Evolutionary conservation across 2,113 vertebrate species (phyloP).

Genomic region (Chrysemys picta): DNA sequence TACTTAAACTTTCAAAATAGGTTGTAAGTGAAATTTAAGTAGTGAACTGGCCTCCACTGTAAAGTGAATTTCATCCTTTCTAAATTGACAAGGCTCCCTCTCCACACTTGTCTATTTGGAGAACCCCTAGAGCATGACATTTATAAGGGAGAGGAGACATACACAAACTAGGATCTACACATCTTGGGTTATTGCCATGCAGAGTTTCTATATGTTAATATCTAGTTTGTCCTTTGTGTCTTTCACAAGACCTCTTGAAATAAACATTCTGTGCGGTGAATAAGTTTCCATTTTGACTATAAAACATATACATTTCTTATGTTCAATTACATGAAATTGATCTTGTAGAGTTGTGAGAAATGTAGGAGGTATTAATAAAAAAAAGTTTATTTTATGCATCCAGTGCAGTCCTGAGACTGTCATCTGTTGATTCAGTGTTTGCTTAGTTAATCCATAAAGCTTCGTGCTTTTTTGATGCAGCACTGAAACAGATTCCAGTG

Average conservation of each 20-base stretch:
- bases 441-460: background rate
- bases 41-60: background rate
- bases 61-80: background rate
- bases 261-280: background rate
- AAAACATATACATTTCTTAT: background rate
- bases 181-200: background rate
- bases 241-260: conserved; percentile 3
- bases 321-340: background rate
- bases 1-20: conserved; percentile 43
- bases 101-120: conserved; percentile 12
- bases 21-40: conserved; percentile 30
- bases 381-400: background rate
- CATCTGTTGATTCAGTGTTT: background rate
- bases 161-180: conserved; percentile 7
- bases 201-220: background rate
- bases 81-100: conserved; percentile 1
- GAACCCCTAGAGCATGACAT: background rate
- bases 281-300: background rate
- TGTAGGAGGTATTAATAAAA: background rate
- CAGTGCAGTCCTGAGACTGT: background rate
- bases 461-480: background rate
- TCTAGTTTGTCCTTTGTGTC: background rate
- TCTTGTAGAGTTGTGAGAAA: background rate
- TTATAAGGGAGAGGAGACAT: background rate
- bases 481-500: background rate